Base-by-base conservation (phyloP, 2,113 vertebrate species). In the Pipra filicauda region DNA sequence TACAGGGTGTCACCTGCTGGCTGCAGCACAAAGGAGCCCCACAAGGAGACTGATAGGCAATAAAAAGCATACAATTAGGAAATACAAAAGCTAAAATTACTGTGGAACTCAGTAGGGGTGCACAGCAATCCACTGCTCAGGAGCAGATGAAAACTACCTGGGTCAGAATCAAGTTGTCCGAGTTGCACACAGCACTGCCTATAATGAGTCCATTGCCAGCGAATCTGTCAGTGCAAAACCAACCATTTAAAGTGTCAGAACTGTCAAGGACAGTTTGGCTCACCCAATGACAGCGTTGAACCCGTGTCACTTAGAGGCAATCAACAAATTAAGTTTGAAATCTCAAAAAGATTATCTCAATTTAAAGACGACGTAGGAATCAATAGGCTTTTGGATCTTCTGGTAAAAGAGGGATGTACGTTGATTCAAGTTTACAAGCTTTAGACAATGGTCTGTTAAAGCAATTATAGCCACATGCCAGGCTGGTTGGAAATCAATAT, bases 281-380 rank as follows among this genome's bases (percentile, higher is more conserved):
- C 72, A 28, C 52, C n/a, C 83, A 58, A 55, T 92, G 95, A 48
- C 79, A 92, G 43, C 3, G 44, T 57, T 96, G 91, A 94, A 72
- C 90, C 79, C 24, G 0, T 96, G 94, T 95, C 93, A 86, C 81
- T 96, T 89, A 88, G 46, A 92, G 44, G 57, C 74, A 89, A 89
- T 96, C 91, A 93, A 30, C 82, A 96, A 97, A 97, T 97, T 95
- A 96, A 77, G 87, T 96, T 85, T 94, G 75, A 97, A 95, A 81
- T 93, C 73, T 96, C 91, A 58, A 54, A 81, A 93, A 79, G 64
- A 90, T 96, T 93, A 90, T 93, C 82, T 94, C 90, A 35, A 24
- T 85, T 96, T 89, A 69, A 95, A 66, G 84, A 33, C 1, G 18
- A 31, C 11, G 1, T 83, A 78, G 39, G 35, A 95, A 96, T 96